Base-by-base conservation (phyloP, 92 coral and sea anemone genomes). In the Blastomussa wellsi region DNA sequence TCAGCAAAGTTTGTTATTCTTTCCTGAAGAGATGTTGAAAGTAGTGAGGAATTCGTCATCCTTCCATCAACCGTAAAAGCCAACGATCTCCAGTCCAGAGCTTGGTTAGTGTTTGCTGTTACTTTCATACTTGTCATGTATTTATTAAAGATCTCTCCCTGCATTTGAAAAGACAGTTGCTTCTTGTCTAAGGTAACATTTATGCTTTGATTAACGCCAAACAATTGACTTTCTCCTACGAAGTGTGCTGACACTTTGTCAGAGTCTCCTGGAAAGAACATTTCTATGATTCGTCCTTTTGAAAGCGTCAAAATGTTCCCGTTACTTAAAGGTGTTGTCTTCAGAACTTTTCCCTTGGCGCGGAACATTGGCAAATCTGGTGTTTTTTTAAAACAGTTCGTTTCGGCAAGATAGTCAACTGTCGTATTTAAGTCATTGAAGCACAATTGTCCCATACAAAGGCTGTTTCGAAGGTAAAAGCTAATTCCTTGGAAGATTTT, bases 21-120 rank as follows among this genome's bases (percentile, higher is more conserved):
- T 14, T 37, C 38, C 53, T 66, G 82, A 28, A 90, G 88, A 12
- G 11, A 80, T 32, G 37, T 77, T 22, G 88, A 60, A 59, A 90
- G 88, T 44, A 49, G 44, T 26, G 92, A 90, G 1, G 90, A 73
- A 11, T 86, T 86, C 64, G 55, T 39, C 87, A 90, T 86, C 7
- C 39, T 76, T 29, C 92, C 92, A 4, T 77, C 26, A 22, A 90
- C 82, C n/a, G 38, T 31, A 52, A 76, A 69, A 7, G 10, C 33
- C 76, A 90, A 32, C 13, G 81, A 81, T 35, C 52, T 74, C 92
- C 89, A 86, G 7, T 90, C 76, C 65, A 37, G 16, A 29, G 78
- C 75, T 17, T 60, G 31, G 24, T 41, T 52, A 16, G 81, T 76
- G 7, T 32, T 6, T 60, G 88, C 88, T 9, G 0, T 28, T 8